These are phyloP conservation scores for Euthynnus affinis DNA, from an alignment of 2,797 vertebrate species.

Conservation along the genomic window DNA sequence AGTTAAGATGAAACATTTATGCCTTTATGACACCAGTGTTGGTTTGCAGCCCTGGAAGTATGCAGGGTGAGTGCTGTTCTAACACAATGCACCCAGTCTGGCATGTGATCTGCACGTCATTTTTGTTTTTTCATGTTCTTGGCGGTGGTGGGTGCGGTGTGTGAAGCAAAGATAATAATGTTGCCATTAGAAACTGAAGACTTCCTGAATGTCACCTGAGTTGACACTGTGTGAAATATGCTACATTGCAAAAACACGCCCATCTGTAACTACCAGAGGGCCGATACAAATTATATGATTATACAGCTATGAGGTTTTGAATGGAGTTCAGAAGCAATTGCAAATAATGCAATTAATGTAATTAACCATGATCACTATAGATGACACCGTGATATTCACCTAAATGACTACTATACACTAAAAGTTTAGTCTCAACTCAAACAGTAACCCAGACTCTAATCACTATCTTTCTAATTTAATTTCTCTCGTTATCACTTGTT, in stretches of 20 bases:
- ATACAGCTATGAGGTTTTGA: not conserved
- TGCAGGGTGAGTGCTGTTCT: too few species aligned
- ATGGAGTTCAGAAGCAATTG: not conserved
- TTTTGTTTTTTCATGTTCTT: slow-evolving; percentile 3
- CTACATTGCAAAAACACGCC: not conserved
- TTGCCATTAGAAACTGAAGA: not conserved
- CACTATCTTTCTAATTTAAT: not conserved
- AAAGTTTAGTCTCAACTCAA: not conserved
- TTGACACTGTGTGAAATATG: not conserved
- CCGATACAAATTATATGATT: not conserved
- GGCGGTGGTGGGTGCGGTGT: slow-evolving; percentile 5
- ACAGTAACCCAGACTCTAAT: not conserved
- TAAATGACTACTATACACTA: not conserved
- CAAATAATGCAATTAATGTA: too few species aligned
- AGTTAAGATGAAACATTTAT: slow-evolving; percentile 20
- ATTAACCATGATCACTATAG: not conserved
- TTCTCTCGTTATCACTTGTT: not conserved
- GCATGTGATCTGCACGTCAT: not conserved
- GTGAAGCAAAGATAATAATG: not conserved
- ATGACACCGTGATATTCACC: not conserved
- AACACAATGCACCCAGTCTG: not conserved
- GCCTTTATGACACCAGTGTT: not conserved
- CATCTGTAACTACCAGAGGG: not conserved
- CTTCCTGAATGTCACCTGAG: not conserved
- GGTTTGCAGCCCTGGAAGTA: not conserved